phyloP scores from a whole-genome alignment of 2,797 vertebrate species.

The Thamnophis elegans region DNA sequence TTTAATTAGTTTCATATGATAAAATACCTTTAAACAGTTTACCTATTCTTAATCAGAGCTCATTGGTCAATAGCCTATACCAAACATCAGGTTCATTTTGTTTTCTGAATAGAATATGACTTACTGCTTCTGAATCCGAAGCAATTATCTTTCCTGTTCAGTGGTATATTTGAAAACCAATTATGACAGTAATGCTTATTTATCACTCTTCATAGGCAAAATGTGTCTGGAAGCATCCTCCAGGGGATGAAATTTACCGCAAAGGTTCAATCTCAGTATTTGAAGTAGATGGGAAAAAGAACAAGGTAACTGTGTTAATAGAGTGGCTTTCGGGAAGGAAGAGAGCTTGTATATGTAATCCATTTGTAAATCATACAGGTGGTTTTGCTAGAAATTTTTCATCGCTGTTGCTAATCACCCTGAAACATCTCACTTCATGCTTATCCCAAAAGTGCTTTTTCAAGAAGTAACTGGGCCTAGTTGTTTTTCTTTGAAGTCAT shows the following conservation, averaged over 20 bases:
- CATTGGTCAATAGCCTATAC: background rate
- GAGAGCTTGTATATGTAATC: background rate
- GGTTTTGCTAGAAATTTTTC: background rate
- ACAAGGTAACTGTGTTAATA: constrained; percentile 80
- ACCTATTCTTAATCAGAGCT: background rate
- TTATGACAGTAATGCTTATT: background rate
- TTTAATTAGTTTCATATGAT: background rate
- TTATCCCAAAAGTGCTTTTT: background rate
- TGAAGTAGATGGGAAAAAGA: constrained; percentile 98
- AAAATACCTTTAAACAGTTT: background rate
- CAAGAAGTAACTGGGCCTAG: background rate
- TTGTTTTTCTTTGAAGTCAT: too few species aligned
- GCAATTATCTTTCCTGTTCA: background rate
- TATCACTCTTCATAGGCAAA: constrained; percentile 80
- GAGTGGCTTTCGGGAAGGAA: background rate
- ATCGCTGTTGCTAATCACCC: background rate
- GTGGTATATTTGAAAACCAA: background rate
- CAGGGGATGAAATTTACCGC: constrained; percentile 96
- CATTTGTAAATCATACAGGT: background rate
- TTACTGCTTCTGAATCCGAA: background rate
- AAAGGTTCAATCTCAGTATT: constrained; percentile 96
- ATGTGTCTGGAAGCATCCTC: constrained; percentile 98
- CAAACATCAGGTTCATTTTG: background rate
- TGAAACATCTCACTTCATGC: background rate
- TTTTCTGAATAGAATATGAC: background rate